phyloP scores from a whole-genome alignment of 2,113 vertebrate genomes.

The Acrocephalus arundinaceus region DNA sequence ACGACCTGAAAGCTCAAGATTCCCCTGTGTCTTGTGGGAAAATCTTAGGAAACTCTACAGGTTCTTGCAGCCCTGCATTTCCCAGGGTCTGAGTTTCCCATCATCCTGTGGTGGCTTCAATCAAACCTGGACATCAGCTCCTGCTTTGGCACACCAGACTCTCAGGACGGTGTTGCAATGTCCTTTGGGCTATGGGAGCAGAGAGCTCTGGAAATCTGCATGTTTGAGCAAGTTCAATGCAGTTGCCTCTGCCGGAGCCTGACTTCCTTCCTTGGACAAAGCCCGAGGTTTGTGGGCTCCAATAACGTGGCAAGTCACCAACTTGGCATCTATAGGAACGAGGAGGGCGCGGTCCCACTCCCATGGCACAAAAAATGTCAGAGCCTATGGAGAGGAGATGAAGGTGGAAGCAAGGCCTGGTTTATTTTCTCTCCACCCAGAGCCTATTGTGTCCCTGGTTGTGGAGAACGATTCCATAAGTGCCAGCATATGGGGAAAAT shows the following conservation, averaged over 20 bases:
- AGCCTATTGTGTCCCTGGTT: neutral
- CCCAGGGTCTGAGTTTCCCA: neutral
- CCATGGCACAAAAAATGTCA: neutral
- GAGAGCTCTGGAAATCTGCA: neutral
- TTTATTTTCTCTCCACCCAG: neutral
- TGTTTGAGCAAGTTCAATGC: neutral
- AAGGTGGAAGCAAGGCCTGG: neutral
- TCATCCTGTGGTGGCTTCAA: neutral
- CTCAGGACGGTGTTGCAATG: neutral
- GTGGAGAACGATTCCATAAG: neutral
- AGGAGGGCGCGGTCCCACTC: neutral
- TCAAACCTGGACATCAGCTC: neutral
- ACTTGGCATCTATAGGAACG: neutral
- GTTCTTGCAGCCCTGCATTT: neutral
- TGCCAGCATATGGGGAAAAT: neutral
- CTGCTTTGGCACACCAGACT: accelerated
- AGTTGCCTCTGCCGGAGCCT: neutral
- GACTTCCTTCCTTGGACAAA: neutral
- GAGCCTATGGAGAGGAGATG: neutral
- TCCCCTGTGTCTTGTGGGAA: neutral
- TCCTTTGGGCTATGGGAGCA: neutral
- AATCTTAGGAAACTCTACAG: neutral
- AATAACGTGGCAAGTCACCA: neutral
- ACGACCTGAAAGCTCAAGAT: accelerated
- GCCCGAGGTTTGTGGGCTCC: neutral